Base-by-base conservation (phyloP, 2,113 vertebrate genomes). In the Campylomormyrus tamandua region DNA sequence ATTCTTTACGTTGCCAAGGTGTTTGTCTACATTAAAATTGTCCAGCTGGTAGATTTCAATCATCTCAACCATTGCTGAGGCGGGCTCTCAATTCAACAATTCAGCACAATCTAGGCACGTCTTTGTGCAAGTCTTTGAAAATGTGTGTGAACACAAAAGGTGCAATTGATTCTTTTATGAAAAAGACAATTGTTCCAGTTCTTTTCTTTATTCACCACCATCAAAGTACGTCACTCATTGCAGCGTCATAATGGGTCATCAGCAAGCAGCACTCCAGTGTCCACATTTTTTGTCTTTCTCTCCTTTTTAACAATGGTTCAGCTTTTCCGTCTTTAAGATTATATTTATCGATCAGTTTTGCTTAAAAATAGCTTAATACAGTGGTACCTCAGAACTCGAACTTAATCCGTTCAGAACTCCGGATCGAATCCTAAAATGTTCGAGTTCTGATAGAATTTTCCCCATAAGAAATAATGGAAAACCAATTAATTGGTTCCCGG, bases 11-110 rank as follows among this genome's bases (percentile, higher is more conserved):
- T 80, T 80, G 74, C 35, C 74, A 80, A 42, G 31, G 74, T 80
- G 35, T 77, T 77, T 77, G 70, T 80, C 74, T 42, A 80, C 74
- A 80, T 80, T 80, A 80, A 42, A 80, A 80, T 80, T 80, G 35
- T 42, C 74, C 74, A 42, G 74, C 74, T 80, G 74, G 74, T 80
- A 42, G 35, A 42, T 17, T 80, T 19, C 74, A 80, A 31, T 35
- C 66, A 74, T 74, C 66, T 74, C 66, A 19, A 39, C 74, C 74
- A 19, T 80, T 80, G 35, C 35, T 80, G 74, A 80, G 74, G 74
- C 17, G 15, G 35, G 74, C 11, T 39, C 13, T 80, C 35, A 80
- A 3, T 80, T 80, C 74, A 42, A 80, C 74, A 42, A 80, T 80
- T 80, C 74, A 42, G 6, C 74, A 80, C 35, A 42, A 80, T 80